These are phyloP conservation scores for Nomada hirtipes DNA, from an alignment of 2,888 invertebrate genomes.

Conservation along the genomic window DNA sequence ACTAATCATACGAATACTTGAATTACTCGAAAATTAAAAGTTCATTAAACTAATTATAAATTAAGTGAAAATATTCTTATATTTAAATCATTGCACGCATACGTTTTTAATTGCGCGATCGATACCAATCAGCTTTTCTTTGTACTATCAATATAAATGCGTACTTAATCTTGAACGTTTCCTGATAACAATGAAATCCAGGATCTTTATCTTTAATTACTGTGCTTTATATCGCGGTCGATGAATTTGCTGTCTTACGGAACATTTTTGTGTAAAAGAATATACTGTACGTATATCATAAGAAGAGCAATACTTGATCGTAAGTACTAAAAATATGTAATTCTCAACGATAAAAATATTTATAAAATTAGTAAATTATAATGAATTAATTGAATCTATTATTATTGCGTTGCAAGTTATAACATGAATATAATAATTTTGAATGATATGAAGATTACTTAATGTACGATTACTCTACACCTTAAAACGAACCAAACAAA, in stretches of 20 bases:
- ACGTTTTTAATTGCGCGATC: background rate
- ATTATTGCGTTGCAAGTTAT: background rate
- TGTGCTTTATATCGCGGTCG: background rate
- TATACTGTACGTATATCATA: background rate
- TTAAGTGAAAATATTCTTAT: background rate
- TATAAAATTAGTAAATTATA: background rate
- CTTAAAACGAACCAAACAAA: background rate
- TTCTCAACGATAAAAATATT: background rate
- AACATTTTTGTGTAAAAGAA: background rate
- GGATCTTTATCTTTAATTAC: slow-evolving; percentile 25
- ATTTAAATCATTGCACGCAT: background rate
- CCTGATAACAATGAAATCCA: slow-evolving; percentile 17
- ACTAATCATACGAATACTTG: background rate
- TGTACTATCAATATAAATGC: slow-evolving; percentile 28
- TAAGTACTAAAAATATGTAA: background rate
- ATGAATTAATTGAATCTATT: background rate
- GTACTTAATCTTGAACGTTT: slow-evolving; percentile 39
- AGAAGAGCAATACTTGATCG: background rate
- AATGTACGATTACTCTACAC: background rate
- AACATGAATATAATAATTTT: background rate
- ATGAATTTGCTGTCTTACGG: background rate
- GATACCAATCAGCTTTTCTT: slow-evolving; percentile 3
- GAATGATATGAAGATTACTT: background rate
- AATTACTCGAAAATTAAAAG: background rate
- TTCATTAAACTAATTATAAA: background rate